These are phyloP conservation scores for Leptodirus hochenwartii DNA, from an alignment of 2,888 invertebrate genomes.

Conservation along the genomic window DNA sequence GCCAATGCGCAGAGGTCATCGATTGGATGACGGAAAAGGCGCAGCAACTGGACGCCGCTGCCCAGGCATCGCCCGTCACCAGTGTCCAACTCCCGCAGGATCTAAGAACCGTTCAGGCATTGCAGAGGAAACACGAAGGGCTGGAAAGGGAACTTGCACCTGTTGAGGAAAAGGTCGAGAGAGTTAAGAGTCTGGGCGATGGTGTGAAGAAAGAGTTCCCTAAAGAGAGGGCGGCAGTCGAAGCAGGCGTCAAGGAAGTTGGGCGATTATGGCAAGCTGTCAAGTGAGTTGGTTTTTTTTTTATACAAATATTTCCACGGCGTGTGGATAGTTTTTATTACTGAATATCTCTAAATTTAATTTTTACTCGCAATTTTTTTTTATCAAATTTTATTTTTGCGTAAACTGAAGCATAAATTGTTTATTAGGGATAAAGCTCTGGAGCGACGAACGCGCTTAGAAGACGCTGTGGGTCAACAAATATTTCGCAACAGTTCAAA, in stretches of 20 bases:
- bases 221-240: slow-evolving; percentile 71
- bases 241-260: slow-evolving; percentile 66
- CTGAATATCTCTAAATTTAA: no score
- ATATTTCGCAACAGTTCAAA: slow-evolving; percentile 77
- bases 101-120: slow-evolving; percentile 75
- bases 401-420: no score
- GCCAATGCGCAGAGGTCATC: slow-evolving; percentile 88
- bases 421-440: no score
- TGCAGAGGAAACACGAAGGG: slow-evolving; percentile 83
- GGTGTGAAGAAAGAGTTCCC: slow-evolving; percentile 88
- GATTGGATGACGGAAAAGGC: slow-evolving; percentile 98
- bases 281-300: no score
- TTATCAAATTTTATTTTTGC: no score
- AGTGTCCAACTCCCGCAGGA: slow-evolving; percentile 39
- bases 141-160: slow-evolving; percentile 89
- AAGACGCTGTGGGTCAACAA: slow-evolving; percentile 90
- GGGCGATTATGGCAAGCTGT: slow-evolving; percentile 67
- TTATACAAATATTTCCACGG: no score
- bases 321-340: no score
- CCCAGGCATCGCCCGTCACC: no score
- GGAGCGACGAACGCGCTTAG: no score
- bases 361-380: no score
- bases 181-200: slow-evolving; percentile 73
- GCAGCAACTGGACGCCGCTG: slow-evolving; percentile 63
- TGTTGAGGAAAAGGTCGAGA: slow-evolving; percentile 80